Evolutionary conservation across 1,140 invertebrate genomes (phyloP).

Genomic region (Drosophila pallidifrons): DNA sequence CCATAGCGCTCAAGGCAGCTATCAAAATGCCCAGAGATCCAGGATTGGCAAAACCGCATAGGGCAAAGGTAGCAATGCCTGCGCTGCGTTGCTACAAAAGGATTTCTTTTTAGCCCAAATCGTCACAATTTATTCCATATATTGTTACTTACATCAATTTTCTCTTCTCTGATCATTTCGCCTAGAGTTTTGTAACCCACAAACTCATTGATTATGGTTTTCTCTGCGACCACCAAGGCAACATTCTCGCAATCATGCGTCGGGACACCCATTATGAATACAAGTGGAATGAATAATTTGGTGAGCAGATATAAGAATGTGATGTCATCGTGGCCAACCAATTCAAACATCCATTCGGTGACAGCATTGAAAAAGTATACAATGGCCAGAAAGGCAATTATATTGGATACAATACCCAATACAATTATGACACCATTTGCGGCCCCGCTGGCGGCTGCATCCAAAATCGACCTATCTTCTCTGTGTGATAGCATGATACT

Average conservation of each 20-base stretch:
- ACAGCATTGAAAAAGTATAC: conserved; percentile 92
- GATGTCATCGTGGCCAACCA: conserved; percentile 88
- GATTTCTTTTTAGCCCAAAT: neutral
- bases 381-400: conserved; percentile 95
- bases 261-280: conserved; percentile 90
- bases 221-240: conserved; percentile 92
- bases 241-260: conserved; percentile 91
- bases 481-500: conserved; percentile 85
- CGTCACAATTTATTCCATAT: neutral
- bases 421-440: conserved; percentile 91
- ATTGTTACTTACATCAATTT: conserved; percentile 87
- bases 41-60: conserved; percentile 89
- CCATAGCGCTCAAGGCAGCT: conserved; percentile 46
- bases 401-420: conserved; percentile 93
- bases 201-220: conserved; percentile 96
- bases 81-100: conserved; percentile 88
- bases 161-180: conserved; percentile 86
- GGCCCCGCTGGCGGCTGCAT: conserved; percentile 95
- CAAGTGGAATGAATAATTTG: conserved; percentile 93
- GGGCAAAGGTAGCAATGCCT: conserved; percentile 94
- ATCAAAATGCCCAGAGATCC: conserved; percentile 56
- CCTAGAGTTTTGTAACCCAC: conserved; percentile 92
- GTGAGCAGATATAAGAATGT: conserved; percentile 89
- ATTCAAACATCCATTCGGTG: conserved; percentile 90
- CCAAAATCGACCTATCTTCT: conserved; percentile 91